Percentiles rank a stretch among this genome's conserved stretches.
Conservation (phyloP, 2,797 vertebrate species). For the Synaphobranchus kaupii region DNA sequence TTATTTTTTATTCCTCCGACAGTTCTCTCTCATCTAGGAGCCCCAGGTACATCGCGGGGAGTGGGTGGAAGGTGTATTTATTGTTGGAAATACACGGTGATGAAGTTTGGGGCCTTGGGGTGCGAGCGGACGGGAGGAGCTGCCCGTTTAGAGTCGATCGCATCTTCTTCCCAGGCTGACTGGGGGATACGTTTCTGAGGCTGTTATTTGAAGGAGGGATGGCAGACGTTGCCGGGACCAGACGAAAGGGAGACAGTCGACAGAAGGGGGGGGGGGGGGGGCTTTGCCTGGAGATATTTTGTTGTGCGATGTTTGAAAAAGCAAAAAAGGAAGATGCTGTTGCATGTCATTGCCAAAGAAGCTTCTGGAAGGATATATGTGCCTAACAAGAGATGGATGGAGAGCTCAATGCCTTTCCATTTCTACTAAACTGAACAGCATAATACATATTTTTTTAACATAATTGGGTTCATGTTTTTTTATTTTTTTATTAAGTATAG, state of each 20-base stretch:
- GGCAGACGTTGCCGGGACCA: neutral
- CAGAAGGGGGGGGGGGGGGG: neutral
- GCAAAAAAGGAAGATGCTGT: slow-evolving; percentile 5
- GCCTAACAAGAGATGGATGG: neutral
- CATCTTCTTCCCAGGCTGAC: neutral
- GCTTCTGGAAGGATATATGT: neutral
- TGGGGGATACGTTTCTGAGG: neutral
- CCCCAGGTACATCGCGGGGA: neutral
- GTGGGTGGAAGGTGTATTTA: slow-evolving; percentile 3
- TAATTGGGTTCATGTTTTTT: no score
- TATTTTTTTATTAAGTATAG: neutral
- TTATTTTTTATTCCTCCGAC: neutral
- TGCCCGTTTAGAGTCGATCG: neutral
- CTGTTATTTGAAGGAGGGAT: slow-evolving; percentile 1
- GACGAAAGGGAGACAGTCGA: neutral
- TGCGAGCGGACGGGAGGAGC: neutral
- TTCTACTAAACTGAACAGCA: neutral
- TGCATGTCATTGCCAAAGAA: slow-evolving; percentile 13
- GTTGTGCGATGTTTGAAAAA: neutral
- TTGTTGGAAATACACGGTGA: neutral
- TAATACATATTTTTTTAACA: neutral
- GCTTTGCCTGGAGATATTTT: neutral
- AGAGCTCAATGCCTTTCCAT: neutral
- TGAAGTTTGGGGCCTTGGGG: neutral
- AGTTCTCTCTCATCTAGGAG: neutral